Base-by-base conservation (phyloP, 1,140 invertebrate species). In the Dendroctonus ponderosae region DNA sequence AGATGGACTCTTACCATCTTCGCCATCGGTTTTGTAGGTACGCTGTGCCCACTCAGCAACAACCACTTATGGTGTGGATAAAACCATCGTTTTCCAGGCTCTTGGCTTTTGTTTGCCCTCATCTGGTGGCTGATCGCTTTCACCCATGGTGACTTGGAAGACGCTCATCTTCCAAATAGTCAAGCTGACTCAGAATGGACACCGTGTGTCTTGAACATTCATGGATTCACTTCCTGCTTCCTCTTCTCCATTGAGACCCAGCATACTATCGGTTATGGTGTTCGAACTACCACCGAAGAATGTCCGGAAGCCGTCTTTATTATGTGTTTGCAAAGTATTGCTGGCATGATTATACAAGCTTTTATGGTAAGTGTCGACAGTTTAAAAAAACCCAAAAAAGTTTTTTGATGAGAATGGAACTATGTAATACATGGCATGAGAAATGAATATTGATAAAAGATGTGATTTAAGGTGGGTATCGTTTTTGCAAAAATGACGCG, bases 251-350 rank as follows among this genome's bases (percentile, higher is more conserved):
- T 97, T 73, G 94, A 96, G 80, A 96, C 93, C 0, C 94, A 96
- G 76, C 93, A 96, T 75, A 96, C 94, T 0, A 97, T 96, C 69
- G 93, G 88, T 48, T 86, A 85, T 69, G 85, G 85, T 26, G 82
- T 77, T 5, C 79, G 91, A 11, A 84, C 86, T 64, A 97, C 94
- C 0, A 97, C 94, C 0, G 94, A 97, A 76, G 92, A 98, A 76
- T 99, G 97, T 78, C 93, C 95, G 0, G 93, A 97, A 79, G 96
- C 94, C 0, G 93, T 99, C 63, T 91, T 98, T 72, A 88, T 98
- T 53, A 95, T 99, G 93, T 98, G 95, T 77, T 82, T 99, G 50
- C 97, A 99, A 80, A 97, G 94, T 72, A 96, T 98, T 67, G 88
- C 89, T 38, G 97, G 92, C 0, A 88, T 93, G 3, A 91, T 94